These are phyloP conservation scores for Yoshiicerus persimilis DNA, from an alignment of 1,140 invertebrate species.

Conservation along the genomic window DNA sequence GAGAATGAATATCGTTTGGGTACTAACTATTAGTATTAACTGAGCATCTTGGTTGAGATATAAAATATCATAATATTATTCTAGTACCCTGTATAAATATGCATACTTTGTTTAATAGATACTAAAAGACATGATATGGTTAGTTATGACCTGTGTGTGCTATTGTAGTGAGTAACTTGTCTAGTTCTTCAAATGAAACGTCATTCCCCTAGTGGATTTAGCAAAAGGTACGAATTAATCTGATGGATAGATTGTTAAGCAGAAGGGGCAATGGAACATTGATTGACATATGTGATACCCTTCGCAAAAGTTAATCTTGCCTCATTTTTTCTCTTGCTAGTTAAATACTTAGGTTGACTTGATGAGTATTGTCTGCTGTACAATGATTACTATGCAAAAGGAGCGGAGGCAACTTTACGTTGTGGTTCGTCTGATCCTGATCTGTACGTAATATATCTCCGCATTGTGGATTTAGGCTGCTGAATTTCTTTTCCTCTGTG, in stretches of 20 bases:
- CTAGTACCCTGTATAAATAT: not conserved
- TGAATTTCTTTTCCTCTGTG: not conserved
- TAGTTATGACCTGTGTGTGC: not conserved
- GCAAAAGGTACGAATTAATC: constrained; percentile 10
- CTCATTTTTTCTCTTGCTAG: not conserved
- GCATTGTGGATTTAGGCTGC: not conserved
- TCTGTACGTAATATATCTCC: not conserved
- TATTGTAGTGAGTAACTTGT: not conserved
- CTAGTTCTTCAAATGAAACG: not conserved
- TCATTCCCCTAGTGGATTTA: not conserved
- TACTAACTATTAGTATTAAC: too few relatives aligned
- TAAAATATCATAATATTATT: not conserved
- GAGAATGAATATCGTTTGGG: not conserved
- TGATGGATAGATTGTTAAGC: not conserved
- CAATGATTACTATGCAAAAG: not conserved
- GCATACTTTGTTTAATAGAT: not conserved
- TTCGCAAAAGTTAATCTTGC: constrained; percentile 20
- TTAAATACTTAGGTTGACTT: not conserved
- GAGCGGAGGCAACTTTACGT: not conserved
- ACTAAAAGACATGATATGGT: not conserved
- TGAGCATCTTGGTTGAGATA: not conserved
- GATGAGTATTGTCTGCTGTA: not conserved
- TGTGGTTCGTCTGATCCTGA: not conserved
- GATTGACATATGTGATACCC: not conserved
- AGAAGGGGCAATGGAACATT: constrained; percentile 1